Conservation (phyloP, 2,113 vertebrate species). For the Donacobius atricapilla region DNA sequence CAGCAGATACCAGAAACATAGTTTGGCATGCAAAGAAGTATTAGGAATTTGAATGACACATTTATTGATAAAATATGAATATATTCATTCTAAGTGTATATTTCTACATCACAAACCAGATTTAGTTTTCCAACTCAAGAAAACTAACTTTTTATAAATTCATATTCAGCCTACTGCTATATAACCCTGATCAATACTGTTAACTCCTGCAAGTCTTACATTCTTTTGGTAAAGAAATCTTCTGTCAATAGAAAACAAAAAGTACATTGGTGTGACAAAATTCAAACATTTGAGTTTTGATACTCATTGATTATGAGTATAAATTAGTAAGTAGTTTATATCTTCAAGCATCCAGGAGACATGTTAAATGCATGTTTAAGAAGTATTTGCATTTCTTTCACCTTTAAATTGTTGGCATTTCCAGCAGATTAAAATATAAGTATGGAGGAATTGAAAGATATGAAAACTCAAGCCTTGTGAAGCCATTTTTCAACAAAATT, state of each 20-base stretch:
- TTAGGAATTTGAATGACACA: background rate
- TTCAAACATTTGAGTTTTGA: background rate
- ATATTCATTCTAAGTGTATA: background rate
- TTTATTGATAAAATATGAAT: background rate
- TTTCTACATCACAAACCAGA: background rate
- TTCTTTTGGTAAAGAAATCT: background rate
- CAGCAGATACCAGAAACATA: conserved; percentile 53
- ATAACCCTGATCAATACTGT: background rate
- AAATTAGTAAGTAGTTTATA: background rate
- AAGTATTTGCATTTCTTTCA: conserved; percentile 37
- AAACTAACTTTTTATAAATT: background rate
- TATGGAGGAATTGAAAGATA: conserved; percentile 14
- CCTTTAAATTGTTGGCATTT: conserved; percentile 48
- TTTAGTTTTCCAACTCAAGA: background rate
- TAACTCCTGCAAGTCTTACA: background rate
- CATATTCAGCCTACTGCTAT: background rate
- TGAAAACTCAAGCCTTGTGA: conserved; percentile 28
- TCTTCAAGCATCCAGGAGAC: background rate
- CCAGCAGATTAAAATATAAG: conserved; percentile 29
- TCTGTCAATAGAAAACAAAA: background rate
- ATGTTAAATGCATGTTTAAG: background rate
- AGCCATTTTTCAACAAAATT: conserved; percentile 54
- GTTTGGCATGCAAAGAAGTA: conserved; percentile 49
- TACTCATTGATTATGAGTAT: background rate
- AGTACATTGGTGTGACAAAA: background rate